These are phyloP conservation scores for Diglossa cyanea DNA, from an alignment of 2,797 vertebrate species.

Conservation along the genomic window DNA sequence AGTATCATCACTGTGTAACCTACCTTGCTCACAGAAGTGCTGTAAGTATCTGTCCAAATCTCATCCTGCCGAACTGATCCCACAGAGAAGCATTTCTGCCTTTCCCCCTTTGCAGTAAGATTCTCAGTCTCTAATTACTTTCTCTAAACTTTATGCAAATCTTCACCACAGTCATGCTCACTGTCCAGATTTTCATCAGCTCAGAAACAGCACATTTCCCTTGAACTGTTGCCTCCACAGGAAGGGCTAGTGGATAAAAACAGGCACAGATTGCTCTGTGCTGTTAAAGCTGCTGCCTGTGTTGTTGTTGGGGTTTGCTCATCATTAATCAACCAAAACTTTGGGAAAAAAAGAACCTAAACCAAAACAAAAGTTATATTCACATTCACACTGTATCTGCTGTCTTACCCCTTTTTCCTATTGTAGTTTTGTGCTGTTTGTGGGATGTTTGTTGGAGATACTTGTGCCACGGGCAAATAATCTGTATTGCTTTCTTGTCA, in stretches of 20 bases:
- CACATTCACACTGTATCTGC: not conserved
- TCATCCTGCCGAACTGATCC: not conserved
- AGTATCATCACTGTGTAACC: fast-evolving
- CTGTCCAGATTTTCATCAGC: not conserved
- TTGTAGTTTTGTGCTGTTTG: not conserved
- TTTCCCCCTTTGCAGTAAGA: not conserved
- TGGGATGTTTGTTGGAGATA: not conserved
- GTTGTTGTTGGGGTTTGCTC: not conserved
- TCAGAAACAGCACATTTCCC: not conserved
- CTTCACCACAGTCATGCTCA: not conserved
- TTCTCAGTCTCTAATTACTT: not conserved
- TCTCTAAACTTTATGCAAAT: not conserved
- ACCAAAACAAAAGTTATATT: not conserved
- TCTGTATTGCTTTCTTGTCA: not conserved
- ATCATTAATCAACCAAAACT: not conserved
- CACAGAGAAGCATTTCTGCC: not conserved
- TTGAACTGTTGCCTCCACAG: not conserved
- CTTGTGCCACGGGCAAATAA: not conserved
- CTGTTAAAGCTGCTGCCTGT: not conserved
- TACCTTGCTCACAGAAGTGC: not conserved
- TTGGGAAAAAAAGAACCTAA: not conserved
- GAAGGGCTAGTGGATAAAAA: not conserved
- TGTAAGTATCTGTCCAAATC: not conserved
- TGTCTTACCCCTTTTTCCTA: not conserved
- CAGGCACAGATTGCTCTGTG: not conserved